These are phyloP conservation scores for Pachliopta kotzebuea DNA, from an alignment of 2,888 invertebrate species.

Conservation along the genomic window DNA sequence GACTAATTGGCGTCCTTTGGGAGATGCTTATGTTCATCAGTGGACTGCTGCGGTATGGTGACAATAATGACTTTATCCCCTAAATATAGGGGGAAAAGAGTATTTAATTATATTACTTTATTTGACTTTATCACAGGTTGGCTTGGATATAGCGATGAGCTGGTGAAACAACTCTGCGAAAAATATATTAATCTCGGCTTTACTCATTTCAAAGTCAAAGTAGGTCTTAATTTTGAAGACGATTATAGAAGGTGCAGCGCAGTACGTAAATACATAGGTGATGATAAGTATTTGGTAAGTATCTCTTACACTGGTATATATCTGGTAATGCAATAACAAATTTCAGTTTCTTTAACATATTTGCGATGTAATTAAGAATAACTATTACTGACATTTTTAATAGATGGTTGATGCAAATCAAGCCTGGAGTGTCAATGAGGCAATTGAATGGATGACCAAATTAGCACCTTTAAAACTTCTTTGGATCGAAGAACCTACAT, in stretches of 20 bases:
- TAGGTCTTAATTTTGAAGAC: slow-evolving; percentile 89
- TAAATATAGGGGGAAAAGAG: no score
- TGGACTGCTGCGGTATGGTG: no score
- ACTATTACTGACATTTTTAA: slow-evolving; percentile 17
- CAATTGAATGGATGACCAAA: slow-evolving; percentile 92
- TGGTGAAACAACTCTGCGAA: slow-evolving; percentile 84
- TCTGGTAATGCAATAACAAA: neutral
- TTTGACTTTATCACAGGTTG: slow-evolving; percentile 81
- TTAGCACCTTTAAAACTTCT: slow-evolving; percentile 86
- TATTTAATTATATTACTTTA: no score
- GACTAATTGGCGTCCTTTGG: no score
- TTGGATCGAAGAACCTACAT: slow-evolving; percentile 97
- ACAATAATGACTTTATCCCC: no score
- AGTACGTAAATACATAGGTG: slow-evolving; percentile 88
- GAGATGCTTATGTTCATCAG: no score
- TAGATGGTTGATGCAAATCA: slow-evolving; percentile 95
- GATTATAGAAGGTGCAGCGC: slow-evolving; percentile 87
- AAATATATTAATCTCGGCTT: slow-evolving; percentile 89
- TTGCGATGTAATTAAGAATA: no score
- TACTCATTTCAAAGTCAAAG: slow-evolving; percentile 93
- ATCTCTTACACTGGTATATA: neutral
- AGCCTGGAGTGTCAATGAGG: slow-evolving; percentile 92
- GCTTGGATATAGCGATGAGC: slow-evolving; percentile 91
- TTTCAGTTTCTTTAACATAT: neutral
- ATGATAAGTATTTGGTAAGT: slow-evolving; percentile 85